Base-by-base conservation (phyloP, 1,140 invertebrate genomes). In the Zaprionus africanus region DNA sequence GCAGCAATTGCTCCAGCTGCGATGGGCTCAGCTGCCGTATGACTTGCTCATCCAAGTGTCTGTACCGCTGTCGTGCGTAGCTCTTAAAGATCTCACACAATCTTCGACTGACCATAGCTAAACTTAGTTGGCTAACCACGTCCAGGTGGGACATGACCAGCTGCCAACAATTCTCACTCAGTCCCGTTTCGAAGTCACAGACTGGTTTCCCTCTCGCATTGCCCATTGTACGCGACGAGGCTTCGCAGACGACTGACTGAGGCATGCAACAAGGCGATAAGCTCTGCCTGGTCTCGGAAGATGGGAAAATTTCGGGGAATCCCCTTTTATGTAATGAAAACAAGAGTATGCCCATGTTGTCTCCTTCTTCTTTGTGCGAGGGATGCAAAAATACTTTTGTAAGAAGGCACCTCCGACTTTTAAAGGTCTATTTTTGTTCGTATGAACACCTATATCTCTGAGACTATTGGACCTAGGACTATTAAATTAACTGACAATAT, bases 91-190 rank as follows among this genome's bases (percentile, higher is more conserved):
- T 13, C 4, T 7, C 5, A 6, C 6, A 41, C 0, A 81, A 15
- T 0, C 15, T 2, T 1, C 3, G 13, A 22, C 49, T 58, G 1
- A 34, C 58, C 5, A n/a, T 24, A 1, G 74, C 43, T 4, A 81
- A 26, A 1, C 22, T 34, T 1, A 78, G 9, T 34, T 74, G 74
- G 13, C 64, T 65, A 2, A 19, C 19, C 15, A 82, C 26, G n/a
- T 26, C 24, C 0, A 81, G 64, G 53, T 78, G 67, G 5, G 63
- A 67, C 5, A 77, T 49, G 2, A 81, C 15, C 2, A 1, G 0
- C 2, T 22, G 3, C 63, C 63, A 78, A n/a, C 46, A 73, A 19
- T 41, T 1, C 0, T 24, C 28, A 24, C 34, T 54, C 5, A 81
- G n/a, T 6, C 60, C 60, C 24, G 26, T 2, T n/a, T 46, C 60